Evolutionary conservation across 2,797 vertebrate genomes (phyloP).

Genomic region (Holocentrus rufus): DNA sequence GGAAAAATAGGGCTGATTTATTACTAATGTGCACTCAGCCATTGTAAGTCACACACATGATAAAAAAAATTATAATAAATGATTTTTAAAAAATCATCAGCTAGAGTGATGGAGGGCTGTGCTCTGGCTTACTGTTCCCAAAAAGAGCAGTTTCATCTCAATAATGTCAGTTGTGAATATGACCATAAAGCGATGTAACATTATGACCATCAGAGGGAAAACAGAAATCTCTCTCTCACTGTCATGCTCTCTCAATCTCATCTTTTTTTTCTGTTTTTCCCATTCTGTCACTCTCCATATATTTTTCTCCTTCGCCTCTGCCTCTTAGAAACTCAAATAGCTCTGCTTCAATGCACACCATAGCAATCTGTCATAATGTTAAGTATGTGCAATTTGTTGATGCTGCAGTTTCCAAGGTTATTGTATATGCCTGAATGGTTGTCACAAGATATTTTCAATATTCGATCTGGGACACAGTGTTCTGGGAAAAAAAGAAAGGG

Average conservation of each 20-base stretch:
- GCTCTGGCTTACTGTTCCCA: conserved; percentile 20
- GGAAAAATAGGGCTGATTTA: conserved; percentile 29
- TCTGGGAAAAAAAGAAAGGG: neutral
- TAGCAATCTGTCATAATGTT: conserved; percentile 42
- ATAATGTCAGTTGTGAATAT: conserved; percentile 29
- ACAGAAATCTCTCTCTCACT: conserved; percentile 17
- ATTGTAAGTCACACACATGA: neutral
- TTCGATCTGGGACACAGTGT: conserved; percentile 14
- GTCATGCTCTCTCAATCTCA: neutral
- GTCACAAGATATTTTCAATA: conserved; percentile 36
- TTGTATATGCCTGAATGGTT: conserved; percentile 12
- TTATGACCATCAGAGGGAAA: conserved; percentile 17
- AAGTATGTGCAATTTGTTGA: conserved; percentile 43
- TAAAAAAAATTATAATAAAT: conserved; percentile 14
- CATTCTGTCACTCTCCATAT: conserved; percentile 48
- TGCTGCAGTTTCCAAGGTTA: conserved; percentile 58
- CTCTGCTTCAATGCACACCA: conserved; percentile 19
- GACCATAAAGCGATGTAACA: conserved; percentile 29
- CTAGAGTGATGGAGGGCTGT: conserved; percentile 6
- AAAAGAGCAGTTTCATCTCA: conserved; percentile 18
- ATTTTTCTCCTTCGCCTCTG: conserved; percentile 27
- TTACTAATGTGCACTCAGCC: conserved; percentile 14
- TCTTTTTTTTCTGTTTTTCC: conserved; percentile 31
- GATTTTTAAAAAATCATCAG: too few species aligned
- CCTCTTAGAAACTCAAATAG: conserved; percentile 32